phyloP scores from a whole-genome alignment of 2,888 invertebrate genomes.

The Andrena camellia region DNA sequence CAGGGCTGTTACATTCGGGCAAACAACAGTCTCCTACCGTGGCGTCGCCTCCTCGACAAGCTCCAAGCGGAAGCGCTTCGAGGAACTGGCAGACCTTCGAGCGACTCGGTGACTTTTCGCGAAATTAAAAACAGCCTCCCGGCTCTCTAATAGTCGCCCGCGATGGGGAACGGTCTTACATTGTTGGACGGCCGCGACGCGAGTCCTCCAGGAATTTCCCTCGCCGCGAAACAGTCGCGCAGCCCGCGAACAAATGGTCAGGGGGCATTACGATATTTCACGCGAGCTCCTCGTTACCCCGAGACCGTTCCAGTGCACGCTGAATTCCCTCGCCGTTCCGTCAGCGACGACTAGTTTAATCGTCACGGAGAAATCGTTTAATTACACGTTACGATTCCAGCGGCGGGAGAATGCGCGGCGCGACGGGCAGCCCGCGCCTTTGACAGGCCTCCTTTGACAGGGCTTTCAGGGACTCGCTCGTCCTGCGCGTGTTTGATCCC shows the following conservation, averaged over 20 bases:
- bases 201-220: neutral
- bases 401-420: neutral
- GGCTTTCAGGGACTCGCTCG: neutral
- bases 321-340: neutral
- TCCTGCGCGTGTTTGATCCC: constrained; percentile 47
- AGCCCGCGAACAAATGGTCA: constrained; percentile 12
- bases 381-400: constrained; percentile 26
- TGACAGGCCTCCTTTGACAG: constrained; percentile 9
- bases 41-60: constrained; percentile 28
- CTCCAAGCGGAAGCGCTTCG: constrained; percentile 31
- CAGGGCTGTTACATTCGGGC: constrained; percentile 44
- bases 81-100: constrained; percentile 20
- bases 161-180: neutral
- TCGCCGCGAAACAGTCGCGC: constrained; percentile 4
- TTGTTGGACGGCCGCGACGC: neutral
- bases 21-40: constrained; percentile 19
- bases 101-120: constrained; percentile 23
- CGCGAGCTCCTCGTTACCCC: constrained; percentile 23
- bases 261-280: constrained; percentile 23
- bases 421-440: neutral
- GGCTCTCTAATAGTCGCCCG: constrained; percentile 31
- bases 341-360: constrained; percentile 19
- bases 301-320: neutral
- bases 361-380: constrained; percentile 24
- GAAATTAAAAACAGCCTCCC: constrained; percentile 46